Conservation (phyloP, 2,888 invertebrate genomes). For the Dynastes maya region DNA sequence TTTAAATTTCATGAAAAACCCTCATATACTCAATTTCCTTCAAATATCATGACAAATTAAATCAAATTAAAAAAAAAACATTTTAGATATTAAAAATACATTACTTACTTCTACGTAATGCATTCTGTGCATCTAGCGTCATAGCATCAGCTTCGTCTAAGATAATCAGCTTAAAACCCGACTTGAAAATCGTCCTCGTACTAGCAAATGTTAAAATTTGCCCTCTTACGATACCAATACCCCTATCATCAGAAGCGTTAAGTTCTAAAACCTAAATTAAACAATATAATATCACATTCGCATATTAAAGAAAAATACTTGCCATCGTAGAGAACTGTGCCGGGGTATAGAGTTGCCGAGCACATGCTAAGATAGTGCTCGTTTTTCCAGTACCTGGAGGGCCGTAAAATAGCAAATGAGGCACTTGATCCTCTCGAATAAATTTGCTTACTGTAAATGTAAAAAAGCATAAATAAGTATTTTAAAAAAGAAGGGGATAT, state of each 20-base stretch:
- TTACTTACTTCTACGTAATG: slow-evolving; percentile 88
- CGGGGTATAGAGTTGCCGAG: slow-evolving; percentile 90
- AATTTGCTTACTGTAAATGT: slow-evolving; percentile 83
- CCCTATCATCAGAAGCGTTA: slow-evolving; percentile 99
- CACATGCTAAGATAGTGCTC: slow-evolving; percentile 96
- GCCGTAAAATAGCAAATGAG: slow-evolving; percentile 97
- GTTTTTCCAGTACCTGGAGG: slow-evolving; percentile 99
- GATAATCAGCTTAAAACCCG: slow-evolving; percentile 95
- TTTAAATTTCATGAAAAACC: too few species aligned
- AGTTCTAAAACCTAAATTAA: slow-evolving; percentile 84
- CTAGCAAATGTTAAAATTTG: slow-evolving; percentile 97
- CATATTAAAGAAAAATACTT: slow-evolving; percentile 52
- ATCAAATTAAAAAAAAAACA: not conserved
- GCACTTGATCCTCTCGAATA: slow-evolving; percentile 92
- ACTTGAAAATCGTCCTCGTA: slow-evolving; percentile 94
- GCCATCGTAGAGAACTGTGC: slow-evolving; percentile 96
- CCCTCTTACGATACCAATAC: slow-evolving; percentile 94
- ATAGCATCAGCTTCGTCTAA: slow-evolving; percentile 99
- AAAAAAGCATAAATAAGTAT: slow-evolving; percentile 56
- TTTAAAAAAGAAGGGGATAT: not conserved
- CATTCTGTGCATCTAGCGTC: slow-evolving; percentile 99
- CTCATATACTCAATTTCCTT: too few species aligned
- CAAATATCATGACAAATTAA: not conserved
- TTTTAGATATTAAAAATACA: slow-evolving; percentile 1
- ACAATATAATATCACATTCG: too few species aligned